phyloP scores from a whole-genome alignment of 2,888 invertebrate genomes.

The Leptarthrus brevirostris region DNA sequence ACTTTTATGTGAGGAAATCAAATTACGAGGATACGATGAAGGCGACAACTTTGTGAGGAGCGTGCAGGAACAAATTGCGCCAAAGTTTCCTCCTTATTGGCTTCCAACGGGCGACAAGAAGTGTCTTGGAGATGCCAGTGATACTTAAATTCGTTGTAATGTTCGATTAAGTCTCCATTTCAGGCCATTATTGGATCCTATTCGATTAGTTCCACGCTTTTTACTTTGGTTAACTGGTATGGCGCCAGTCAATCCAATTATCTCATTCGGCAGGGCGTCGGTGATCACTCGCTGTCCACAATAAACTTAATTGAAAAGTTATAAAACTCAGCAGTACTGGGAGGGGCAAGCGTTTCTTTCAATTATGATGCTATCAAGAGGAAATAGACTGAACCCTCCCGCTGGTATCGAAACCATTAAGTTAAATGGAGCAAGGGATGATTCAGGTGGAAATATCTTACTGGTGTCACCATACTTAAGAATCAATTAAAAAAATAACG shows the following conservation, averaged over 20 bases:
- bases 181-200: constrained; percentile 26
- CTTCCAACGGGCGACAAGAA: not conserved
- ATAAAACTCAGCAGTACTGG: constrained; percentile 41
- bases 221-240: constrained; percentile 30
- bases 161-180: constrained; percentile 42
- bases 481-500: too few species aligned
- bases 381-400: not conserved
- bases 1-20: constrained; percentile 33
- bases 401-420: too few species aligned
- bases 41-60: constrained; percentile 23
- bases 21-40: constrained; percentile 19
- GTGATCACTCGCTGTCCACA: constrained; percentile 32
- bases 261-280: constrained; percentile 36
- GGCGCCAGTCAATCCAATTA: constrained; percentile 45
- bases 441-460: too few species aligned
- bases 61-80: constrained; percentile 23
- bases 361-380: constrained; percentile 30
- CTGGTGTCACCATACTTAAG: too few species aligned
- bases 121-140: constrained; percentile 21
- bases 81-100: constrained; percentile 31
- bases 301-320: constrained; percentile 53
- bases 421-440: too few species aligned
- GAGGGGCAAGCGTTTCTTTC: constrained; percentile 8
- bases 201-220: constrained; percentile 46
- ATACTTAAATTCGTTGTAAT: constrained; percentile 42